These are phyloP conservation scores for Oeneis ivallda DNA, from an alignment of 2,888 invertebrate species.

Conservation along the genomic window DNA sequence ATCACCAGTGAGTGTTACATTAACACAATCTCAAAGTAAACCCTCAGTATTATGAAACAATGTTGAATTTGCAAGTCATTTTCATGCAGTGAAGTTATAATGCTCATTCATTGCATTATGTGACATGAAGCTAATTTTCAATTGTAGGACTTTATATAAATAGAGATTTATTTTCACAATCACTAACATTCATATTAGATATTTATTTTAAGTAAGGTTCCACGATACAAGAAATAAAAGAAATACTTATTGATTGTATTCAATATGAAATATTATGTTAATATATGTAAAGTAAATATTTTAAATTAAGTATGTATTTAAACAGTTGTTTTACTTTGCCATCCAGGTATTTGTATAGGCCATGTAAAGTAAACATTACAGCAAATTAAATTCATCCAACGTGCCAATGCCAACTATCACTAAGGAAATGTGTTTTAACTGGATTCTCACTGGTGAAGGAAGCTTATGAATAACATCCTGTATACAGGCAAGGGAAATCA, in stretches of 20 bases:
- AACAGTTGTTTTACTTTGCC: slow-evolving; percentile 7
- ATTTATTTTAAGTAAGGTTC: no score
- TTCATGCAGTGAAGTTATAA: not conserved
- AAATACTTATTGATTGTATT: no score
- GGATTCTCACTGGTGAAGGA: not conserved
- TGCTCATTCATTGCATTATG: not conserved
- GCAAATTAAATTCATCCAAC: no score
- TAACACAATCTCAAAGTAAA: not conserved
- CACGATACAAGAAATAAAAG: no score
- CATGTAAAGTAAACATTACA: no score
- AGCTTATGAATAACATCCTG: not conserved
- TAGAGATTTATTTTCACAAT: not conserved
- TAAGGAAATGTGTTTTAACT: not conserved
- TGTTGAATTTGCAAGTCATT: not conserved
- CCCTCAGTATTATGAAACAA: not conserved
- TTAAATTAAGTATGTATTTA: slow-evolving; percentile 9
- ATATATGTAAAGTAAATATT: no score
- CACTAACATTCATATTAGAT: no score
- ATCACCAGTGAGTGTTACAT: not conserved
- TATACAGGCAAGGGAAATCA: not conserved
- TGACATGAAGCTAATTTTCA: not conserved
- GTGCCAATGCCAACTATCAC: not conserved
- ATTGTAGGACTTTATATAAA: not conserved
- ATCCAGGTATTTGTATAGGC: not conserved
- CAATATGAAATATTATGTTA: no score